Evolutionary conservation across 2,113 vertebrate species (phyloP).

Genomic region (Nothoprocta perdicaria): DNA sequence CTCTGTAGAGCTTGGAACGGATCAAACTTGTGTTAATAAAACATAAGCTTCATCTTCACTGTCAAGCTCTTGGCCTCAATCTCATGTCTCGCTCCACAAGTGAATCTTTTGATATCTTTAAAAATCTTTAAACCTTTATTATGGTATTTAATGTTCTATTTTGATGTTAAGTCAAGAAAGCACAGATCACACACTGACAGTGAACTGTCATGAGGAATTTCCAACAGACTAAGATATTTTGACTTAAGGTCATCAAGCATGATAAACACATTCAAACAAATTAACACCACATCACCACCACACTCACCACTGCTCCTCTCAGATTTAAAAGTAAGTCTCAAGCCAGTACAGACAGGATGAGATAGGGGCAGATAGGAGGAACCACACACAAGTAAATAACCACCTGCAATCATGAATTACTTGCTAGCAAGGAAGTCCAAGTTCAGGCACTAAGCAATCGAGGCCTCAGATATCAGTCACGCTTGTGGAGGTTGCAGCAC

Average conservation of each 20-base stretch:
- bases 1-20: background rate
- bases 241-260: background rate
- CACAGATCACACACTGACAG: fast-evolving
- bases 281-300: background rate
- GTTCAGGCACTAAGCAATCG: background rate
- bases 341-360: background rate
- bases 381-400: background rate
- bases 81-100: background rate
- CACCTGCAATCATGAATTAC: background rate
- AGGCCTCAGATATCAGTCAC: background rate
- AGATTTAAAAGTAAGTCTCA: background rate
- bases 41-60: background rate
- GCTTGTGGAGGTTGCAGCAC: fast-evolving
- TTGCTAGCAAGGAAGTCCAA: background rate
- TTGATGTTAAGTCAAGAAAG: background rate
- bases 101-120: background rate
- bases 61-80: background rate
- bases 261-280: background rate
- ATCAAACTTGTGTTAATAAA: background rate
- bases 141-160: background rate
- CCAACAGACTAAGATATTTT: background rate
- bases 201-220: fast-evolving
- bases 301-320: background rate
- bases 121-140: background rate
- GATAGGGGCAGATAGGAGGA: constrained; percentile 37